Conservation (phyloP, 2,888 invertebrate genomes). For the Andrena trimmerana region DNA sequence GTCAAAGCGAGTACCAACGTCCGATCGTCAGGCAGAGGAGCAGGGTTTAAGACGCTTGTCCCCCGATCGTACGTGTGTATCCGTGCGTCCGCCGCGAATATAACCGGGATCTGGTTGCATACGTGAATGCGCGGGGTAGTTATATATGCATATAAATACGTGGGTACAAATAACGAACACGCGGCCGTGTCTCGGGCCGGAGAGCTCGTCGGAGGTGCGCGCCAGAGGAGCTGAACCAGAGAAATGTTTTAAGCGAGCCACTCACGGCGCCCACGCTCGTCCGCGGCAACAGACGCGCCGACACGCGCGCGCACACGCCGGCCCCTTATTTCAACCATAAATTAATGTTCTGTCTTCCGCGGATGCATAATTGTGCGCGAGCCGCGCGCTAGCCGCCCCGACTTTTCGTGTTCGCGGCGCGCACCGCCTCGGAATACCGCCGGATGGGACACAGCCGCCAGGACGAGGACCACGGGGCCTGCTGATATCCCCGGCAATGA, state of each 20-base stretch:
- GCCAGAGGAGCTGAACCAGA: slow-evolving; percentile 80
- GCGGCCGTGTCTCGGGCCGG: slow-evolving; percentile 70
- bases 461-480: slow-evolving; percentile 29
- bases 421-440: slow-evolving; percentile 36
- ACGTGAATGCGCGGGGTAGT: slow-evolving; percentile 50
- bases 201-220: slow-evolving; percentile 70
- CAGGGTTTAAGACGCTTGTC: slow-evolving; percentile 63
- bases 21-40: slow-evolving; percentile 14
- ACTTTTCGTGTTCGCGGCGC: slow-evolving; percentile 64
- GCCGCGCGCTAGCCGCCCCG: slow-evolving; percentile 55
- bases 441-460: slow-evolving; percentile 24
- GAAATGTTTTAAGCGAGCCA: slow-evolving; percentile 84
- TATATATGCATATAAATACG: slow-evolving; percentile 75
- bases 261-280: slow-evolving; percentile 81
- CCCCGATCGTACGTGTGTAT: slow-evolving; percentile 37
- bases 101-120: slow-evolving; percentile 37
- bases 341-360: slow-evolving; percentile 83
- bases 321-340: slow-evolving; percentile 83
- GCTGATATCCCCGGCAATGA: slow-evolving; percentile 78
- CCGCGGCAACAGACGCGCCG: slow-evolving; percentile 82
- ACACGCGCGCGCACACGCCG: slow-evolving; percentile 82
- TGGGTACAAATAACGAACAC: slow-evolving; percentile 84
- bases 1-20: slow-evolving; percentile 4
- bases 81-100: slow-evolving; percentile 31
- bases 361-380: slow-evolving; percentile 82